These are phyloP conservation scores for Drosophila obscura DNA, from an alignment of 1,140 invertebrate genomes.

Conservation along the genomic window DNA sequence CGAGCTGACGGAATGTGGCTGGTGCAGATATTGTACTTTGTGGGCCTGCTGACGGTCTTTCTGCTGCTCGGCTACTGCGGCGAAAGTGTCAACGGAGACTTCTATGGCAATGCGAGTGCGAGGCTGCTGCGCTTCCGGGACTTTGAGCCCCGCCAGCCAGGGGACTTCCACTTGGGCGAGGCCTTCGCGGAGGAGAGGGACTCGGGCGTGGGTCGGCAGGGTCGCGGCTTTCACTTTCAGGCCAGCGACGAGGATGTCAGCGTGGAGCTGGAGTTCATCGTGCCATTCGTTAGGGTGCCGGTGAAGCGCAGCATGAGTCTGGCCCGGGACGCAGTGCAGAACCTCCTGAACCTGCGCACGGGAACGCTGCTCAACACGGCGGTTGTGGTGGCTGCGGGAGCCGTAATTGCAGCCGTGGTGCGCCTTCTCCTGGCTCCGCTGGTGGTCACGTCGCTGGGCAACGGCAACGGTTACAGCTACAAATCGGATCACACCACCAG, in stretches of 20 bases:
- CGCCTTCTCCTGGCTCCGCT: slow-evolving; percentile 61
- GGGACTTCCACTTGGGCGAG: not conserved
- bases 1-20: slow-evolving; percentile 33
- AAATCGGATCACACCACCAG: slow-evolving; percentile 28
- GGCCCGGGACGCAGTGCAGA: slow-evolving; percentile 56
- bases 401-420: slow-evolving; percentile 63
- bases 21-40: slow-evolving; percentile 31
- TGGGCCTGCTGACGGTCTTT: slow-evolving; percentile 26
- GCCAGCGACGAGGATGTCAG: slow-evolving; percentile 67
- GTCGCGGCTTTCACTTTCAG: slow-evolving; percentile 72
- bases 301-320: slow-evolving; percentile 61
- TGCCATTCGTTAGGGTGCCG: slow-evolving; percentile 64
- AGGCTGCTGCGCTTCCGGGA: slow-evolving; percentile 65
- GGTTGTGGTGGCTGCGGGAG: slow-evolving; percentile 65
- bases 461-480: slow-evolving; percentile 46
- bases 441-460: slow-evolving; percentile 43
- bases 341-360: slow-evolving; percentile 57
- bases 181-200: not conserved
- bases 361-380: slow-evolving; percentile 61
- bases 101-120: slow-evolving; percentile 48
- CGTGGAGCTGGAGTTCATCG: slow-evolving; percentile 76
- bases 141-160: slow-evolving; percentile 65
- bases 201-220: slow-evolving; percentile 31
- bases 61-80: slow-evolving; percentile 24
- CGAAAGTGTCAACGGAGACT: slow-evolving; percentile 31